These are phyloP conservation scores for Atta colombica DNA, from an alignment of 1,140 invertebrate species.

Conservation along the genomic window DNA sequence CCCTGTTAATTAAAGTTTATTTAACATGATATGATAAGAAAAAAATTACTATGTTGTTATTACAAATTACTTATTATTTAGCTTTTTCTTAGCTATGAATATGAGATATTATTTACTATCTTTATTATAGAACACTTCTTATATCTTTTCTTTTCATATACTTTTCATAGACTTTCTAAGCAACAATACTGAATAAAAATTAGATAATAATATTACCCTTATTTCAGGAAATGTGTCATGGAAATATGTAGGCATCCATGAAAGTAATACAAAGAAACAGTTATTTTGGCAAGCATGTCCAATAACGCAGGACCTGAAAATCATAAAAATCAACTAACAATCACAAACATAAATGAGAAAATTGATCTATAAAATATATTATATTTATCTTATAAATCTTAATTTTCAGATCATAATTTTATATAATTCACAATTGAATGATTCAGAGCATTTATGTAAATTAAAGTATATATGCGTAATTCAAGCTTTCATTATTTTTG, in stretches of 20 bases:
- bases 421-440: conserved; percentile 37
- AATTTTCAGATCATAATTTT: not conserved
- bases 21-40: conserved; percentile 3
- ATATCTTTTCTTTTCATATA: not conserved
- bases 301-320: conserved; percentile 90
- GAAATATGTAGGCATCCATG: conserved; percentile 93
- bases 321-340: conserved; percentile 41
- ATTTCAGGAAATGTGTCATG: conserved; percentile 91
- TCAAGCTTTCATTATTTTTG: not conserved
- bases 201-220: conserved; percentile 82
- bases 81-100: not conserved
- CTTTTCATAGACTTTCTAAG: not conserved
- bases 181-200: conserved; percentile 22
- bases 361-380: not conserved
- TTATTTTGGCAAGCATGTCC: conserved; percentile 93
- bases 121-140: not conserved
- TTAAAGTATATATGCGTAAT: not conserved
- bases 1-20: conserved; percentile 79
- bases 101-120: not conserved
- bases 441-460: conserved; percentile 21
- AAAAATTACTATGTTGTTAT: conserved; percentile 3
- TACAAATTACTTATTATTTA: conserved; percentile 7
- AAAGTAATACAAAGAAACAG: conserved; percentile 91
- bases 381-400: not conserved
- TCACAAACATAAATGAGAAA: not conserved